These are phyloP conservation scores for Gobius niger DNA, from an alignment of 2,113 vertebrate genomes.

Conservation along the genomic window DNA sequence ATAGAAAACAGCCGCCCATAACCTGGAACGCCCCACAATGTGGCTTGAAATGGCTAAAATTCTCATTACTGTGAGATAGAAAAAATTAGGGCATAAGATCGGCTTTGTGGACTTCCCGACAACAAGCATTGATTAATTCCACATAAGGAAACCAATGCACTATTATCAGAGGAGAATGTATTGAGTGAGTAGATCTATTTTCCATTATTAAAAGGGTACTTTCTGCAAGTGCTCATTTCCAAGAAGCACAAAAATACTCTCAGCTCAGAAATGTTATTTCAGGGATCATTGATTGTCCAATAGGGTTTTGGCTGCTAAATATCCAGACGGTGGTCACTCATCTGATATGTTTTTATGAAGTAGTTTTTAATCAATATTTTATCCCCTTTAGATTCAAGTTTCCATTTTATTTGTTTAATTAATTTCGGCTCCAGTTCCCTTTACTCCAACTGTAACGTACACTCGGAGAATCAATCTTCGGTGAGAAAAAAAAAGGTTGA, in stretches of 20 bases:
- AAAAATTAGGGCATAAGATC: neutral
- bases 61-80: neutral
- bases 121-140: neutral
- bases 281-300: neutral
- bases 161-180: slow-evolving; percentile 8
- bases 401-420: no score
- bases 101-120: neutral
- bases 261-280: neutral
- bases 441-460: no score
- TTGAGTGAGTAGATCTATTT: slow-evolving; percentile 8
- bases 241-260: slow-evolving; percentile 10
- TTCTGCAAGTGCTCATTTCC: slow-evolving; percentile 7
- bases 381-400: neutral
- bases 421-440: no score
- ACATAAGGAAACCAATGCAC: neutral
- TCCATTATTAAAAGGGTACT: slow-evolving; percentile 8
- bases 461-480: no score
- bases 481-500: no score
- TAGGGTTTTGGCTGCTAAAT: neutral
- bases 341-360: neutral
- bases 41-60: neutral
- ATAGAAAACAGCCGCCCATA: no score
- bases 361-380: neutral
- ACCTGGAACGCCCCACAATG: neutral
- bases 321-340: neutral